Base-by-base conservation (phyloP, 23 tunicate species). In the Halocynthia aurantium region DNA sequence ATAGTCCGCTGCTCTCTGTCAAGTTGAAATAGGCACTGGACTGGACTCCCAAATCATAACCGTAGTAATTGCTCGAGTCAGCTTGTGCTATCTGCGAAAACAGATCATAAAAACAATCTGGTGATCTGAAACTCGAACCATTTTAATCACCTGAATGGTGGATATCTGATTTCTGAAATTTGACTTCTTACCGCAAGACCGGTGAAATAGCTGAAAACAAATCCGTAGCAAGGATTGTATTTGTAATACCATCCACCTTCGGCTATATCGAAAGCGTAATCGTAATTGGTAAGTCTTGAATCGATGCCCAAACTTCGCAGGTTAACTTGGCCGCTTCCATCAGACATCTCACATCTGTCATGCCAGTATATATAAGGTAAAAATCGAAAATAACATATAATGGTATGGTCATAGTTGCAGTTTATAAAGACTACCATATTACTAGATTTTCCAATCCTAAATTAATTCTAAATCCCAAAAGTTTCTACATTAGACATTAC, bases 201-300 rank as follows among this genome's bases (percentile, higher is more conserved):
- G n/a, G 57, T 51, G 65, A 57, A 90, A 12, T 84, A 56, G 7
- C 18, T 67, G 7, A 70, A 70, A 40, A 19, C 62, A 76, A 84
- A 90, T 7, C 81, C 85, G 20, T 70, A 54, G 73, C 96, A 90
- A 11, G 96, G 96, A 58, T 90, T 90, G 79, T 90, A 90, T 53
- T 69, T 52, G 72, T 90, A 90, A 5, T 20, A 18, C 80, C 81
- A 84, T 40, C 61, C 83, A 0, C 78, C 76, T 0, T 55, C 80
- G 7, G 22, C 51, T 6, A 52, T 62, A 50, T 53, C 76, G 55
- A 40, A 57, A 21, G 96, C 78, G 22, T 70, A 50, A 17, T 64
- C 82, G 44, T 55, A 20, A 15, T 4, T 10, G 52, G 40, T 51
- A 53, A 61, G 31, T 51, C 50, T 4, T 11, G 83, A 77, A 7